Percentiles rank a stretch among this genome's conserved stretches.
Conservation (phyloP, 2,888 invertebrate species). For the Hyposoter dolosus region DNA sequence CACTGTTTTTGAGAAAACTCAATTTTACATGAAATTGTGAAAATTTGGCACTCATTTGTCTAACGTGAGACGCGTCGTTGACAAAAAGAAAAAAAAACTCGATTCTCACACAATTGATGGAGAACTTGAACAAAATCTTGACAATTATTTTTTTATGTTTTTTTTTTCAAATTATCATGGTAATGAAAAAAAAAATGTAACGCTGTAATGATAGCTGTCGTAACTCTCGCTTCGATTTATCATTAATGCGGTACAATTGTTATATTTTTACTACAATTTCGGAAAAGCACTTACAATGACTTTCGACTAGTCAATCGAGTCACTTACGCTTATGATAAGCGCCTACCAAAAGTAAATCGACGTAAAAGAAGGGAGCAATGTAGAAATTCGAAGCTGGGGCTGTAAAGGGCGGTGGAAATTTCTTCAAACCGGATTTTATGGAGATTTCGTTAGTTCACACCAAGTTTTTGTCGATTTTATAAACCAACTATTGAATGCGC, state of each 20-base stretch:
- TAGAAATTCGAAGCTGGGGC: constrained; percentile 6
- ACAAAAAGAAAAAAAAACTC: neutral
- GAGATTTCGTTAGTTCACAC: constrained; percentile 3
- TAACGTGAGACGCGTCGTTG: neutral
- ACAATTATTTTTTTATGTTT: neutral
- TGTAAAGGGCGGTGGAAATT: neutral
- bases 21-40: neutral
- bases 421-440: constrained; percentile 7
- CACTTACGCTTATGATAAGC: constrained; percentile 56
- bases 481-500: neutral
- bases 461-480: constrained; percentile 8
- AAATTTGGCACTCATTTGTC: neutral
- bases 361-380: constrained; percentile 23
- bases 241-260: constrained; percentile 30
- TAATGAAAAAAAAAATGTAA: neutral
- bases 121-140: neutral
- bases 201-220: neutral
- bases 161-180: constrained; percentile 5
- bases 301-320: constrained; percentile 65
- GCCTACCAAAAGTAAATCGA: constrained; percentile 27
- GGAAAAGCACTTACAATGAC: constrained; percentile 50
- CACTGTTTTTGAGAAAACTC: neutral
- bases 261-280: constrained; percentile 27
- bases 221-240: constrained; percentile 36
- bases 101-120: neutral